A percentile compares a stretch with the other conserved stretches of the same genome.
These are phyloP conservation scores for Conchocele bisecta DNA, from an alignment of 2,888 invertebrate genomes.

Conservation along the genomic window DNA sequence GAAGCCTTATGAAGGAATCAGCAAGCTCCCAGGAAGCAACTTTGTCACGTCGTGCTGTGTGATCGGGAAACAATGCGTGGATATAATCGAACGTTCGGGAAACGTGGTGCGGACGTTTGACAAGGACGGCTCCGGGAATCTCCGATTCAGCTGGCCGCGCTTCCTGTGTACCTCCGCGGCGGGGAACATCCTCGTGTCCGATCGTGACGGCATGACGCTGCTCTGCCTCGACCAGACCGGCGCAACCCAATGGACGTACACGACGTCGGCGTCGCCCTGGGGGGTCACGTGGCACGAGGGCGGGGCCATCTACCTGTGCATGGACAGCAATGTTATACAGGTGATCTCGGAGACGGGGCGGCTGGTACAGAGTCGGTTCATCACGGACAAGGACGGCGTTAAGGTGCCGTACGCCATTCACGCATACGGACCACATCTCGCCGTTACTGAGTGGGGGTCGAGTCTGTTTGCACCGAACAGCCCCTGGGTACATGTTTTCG, in stretches of 20 bases:
- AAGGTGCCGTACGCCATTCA: slow-evolving; percentile 62
- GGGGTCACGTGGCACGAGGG: slow-evolving; percentile 57
- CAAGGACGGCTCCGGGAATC: slow-evolving; percentile 40
- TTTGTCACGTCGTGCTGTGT: slow-evolving; percentile 62
- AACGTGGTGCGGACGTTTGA: slow-evolving; percentile 53
- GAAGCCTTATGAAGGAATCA: slow-evolving; percentile 65
- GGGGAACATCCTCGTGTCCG: slow-evolving; percentile 60
- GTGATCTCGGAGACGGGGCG: slow-evolving; percentile 55
- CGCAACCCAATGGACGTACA: slow-evolving; percentile 55
- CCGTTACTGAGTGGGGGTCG: slow-evolving; percentile 64
- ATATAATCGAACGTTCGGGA: slow-evolving; percentile 56
- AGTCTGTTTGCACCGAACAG: slow-evolving; percentile 65
- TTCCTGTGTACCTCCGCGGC: slow-evolving; percentile 51
- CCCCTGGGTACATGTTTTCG: slow-evolving; percentile 56
- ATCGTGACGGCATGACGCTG: slow-evolving; percentile 59
- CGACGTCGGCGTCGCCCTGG: slow-evolving; percentile 61
- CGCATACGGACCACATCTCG: slow-evolving; percentile 47
- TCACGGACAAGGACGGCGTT: slow-evolving; percentile 55
- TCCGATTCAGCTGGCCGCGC: slow-evolving; percentile 60
- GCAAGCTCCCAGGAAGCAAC: slow-evolving; percentile 44
- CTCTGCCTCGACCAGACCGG: slow-evolving; percentile 53
- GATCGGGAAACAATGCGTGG: slow-evolving; percentile 56
- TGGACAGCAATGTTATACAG: slow-evolving; percentile 60
- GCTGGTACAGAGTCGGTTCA: slow-evolving; percentile 54
- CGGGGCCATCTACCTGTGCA: slow-evolving; percentile 57